Evolutionary conservation across 2,797 vertebrate species (phyloP).

Genomic region (Gymnoscopelus braueri): DNA sequence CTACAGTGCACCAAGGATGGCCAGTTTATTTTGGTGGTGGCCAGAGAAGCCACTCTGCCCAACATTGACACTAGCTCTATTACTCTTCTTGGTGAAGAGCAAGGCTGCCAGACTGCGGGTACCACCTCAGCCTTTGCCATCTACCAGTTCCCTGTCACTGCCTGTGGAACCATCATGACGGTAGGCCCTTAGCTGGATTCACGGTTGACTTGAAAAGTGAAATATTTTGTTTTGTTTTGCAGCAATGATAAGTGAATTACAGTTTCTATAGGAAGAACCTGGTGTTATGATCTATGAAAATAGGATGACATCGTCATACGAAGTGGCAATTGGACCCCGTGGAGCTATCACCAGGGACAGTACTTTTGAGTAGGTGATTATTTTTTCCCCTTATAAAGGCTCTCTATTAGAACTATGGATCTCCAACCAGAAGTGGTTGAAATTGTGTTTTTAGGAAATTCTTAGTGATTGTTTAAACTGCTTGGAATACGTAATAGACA

Average conservation of each 20-base stretch:
- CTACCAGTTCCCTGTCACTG: conserved; percentile 74
- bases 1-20: conserved; percentile 77
- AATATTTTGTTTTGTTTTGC: not conserved
- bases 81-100: conserved; percentile 45
- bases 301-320: conserved; percentile 63
- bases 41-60: conserved; percentile 73
- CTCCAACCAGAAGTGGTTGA: not conserved
- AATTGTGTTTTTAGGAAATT: not conserved
- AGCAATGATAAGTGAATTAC: not conserved
- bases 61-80: conserved; percentile 53
- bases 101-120: conserved; percentile 53
- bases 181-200: conserved; percentile 41
- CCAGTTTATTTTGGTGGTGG: conserved; percentile 74
- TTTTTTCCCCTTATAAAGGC: conserved; percentile 2
- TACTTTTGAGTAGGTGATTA: conserved; percentile 65
- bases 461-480: not conserved
- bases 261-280: conserved; percentile 58
- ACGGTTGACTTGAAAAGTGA: not conserved
- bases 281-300: conserved; percentile 74
- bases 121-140: conserved; percentile 66
- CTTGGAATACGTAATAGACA: not conserved
- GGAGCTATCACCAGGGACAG: conserved; percentile 78
- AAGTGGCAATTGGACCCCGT: conserved; percentile 52
- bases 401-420: not conserved
- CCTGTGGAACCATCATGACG: conserved; percentile 64